Conservation (phyloP, 2,113 vertebrate genomes). For the Argyrosomus japonicus region DNA sequence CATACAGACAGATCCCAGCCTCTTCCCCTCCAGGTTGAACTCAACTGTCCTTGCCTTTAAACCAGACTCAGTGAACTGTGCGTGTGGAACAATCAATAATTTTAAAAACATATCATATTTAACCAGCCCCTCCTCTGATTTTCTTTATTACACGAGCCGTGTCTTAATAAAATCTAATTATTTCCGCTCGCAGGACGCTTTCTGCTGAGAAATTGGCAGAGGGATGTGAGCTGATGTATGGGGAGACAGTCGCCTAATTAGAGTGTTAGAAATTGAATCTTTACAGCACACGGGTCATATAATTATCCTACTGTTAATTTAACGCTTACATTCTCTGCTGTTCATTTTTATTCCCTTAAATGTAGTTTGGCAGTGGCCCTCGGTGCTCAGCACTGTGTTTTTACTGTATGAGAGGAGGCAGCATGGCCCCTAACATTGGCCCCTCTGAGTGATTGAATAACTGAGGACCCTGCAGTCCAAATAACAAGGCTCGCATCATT, state of each 20-base stretch:
- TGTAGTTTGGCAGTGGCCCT: constrained; percentile 92
- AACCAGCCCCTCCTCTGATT: constrained; percentile 76
- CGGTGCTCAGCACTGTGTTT: constrained; percentile 88
- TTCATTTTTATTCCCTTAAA: constrained; percentile 99
- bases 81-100: constrained; percentile 52
- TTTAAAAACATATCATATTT: constrained; percentile 76
- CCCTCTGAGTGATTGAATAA: constrained; percentile 92
- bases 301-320: constrained; percentile 99
- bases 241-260: constrained; percentile 98
- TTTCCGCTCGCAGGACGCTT: constrained; percentile 83
- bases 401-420: constrained; percentile 88
- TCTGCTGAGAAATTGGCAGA: constrained; percentile 85
- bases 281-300: constrained; percentile 99
- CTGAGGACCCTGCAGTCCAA: constrained; percentile 90
- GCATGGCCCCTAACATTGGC: constrained; percentile 86
- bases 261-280: constrained; percentile 98
- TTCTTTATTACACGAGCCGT: constrained; percentile 77
- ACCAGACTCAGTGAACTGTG: constrained; percentile 57
- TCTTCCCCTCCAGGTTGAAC: constrained; percentile 31
- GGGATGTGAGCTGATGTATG: constrained; percentile 96
- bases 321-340: constrained; percentile 98
- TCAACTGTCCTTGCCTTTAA: constrained; percentile 47
- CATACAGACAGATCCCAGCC: constrained; percentile 14
- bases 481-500: constrained; percentile 98
- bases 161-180: constrained; percentile 85